Percentiles rank a stretch among this genome's conserved stretches.
Conservation (phyloP, 1,140 invertebrate genomes). For the Drosophila dunni region DNA sequence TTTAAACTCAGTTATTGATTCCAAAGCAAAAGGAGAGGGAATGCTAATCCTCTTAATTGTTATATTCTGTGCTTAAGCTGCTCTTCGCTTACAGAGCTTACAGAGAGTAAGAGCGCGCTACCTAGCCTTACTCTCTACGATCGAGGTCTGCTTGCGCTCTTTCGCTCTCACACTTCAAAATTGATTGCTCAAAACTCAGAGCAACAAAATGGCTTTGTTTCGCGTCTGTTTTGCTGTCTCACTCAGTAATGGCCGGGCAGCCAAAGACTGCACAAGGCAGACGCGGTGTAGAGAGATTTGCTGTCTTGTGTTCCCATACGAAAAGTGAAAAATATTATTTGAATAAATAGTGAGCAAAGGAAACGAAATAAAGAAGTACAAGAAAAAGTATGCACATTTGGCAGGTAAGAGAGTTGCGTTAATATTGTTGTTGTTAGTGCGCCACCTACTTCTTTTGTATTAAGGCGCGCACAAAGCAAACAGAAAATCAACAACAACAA, state of each 20-base stretch:
- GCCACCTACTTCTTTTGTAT: constrained; percentile 53
- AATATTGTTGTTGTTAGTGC: constrained; percentile 32
- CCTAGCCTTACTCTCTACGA: background rate
- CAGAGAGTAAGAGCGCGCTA: no score
- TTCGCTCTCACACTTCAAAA: background rate
- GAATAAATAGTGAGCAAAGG: constrained; percentile 23
- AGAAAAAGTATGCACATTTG: constrained; percentile 36
- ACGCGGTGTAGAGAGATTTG: constrained; percentile 42
- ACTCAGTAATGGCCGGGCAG: constrained; percentile 33
- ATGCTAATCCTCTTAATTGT: background rate
- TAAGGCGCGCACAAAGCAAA: constrained; percentile 54
- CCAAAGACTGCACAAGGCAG: constrained; percentile 39
- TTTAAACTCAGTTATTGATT: background rate
- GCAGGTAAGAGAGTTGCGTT: constrained; percentile 30
- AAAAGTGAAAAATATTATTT: constrained; percentile 31
- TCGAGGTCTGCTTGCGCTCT: constrained; percentile 1
- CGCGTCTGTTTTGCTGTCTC: constrained; percentile 9
- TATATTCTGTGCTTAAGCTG: background rate
- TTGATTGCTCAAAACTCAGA: constrained; percentile 9
- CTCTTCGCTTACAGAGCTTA: constrained; percentile 1
- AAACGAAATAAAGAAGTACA: constrained; percentile 41
- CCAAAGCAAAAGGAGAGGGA: background rate
- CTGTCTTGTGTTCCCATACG: constrained; percentile 13
- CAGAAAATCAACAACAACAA: constrained; percentile 30
- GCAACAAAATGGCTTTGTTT: constrained; percentile 10